phyloP scores from a whole-genome alignment of 2,797 vertebrate genomes.

The Bradypodion pumilum region DNA sequence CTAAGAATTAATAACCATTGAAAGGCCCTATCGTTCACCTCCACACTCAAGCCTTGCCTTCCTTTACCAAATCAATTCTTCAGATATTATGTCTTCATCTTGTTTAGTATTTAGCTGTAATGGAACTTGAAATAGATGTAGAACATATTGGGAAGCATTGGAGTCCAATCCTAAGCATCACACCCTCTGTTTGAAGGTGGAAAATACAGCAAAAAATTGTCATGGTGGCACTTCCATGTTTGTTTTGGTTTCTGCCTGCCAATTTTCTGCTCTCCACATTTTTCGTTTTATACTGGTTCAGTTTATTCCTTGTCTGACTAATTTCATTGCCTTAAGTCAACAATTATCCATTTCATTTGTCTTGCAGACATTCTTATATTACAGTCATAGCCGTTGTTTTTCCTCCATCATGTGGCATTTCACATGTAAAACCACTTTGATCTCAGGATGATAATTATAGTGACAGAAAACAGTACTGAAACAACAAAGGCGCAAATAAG shows the following conservation, averaged over 20 bases:
- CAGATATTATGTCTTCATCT: too few species aligned
- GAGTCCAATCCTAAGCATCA: not conserved
- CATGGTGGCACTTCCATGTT: not conserved
- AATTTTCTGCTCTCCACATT: not conserved
- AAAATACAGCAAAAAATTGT: not conserved
- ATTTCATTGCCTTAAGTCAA: constrained; percentile 13
- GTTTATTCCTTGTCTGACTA: not conserved
- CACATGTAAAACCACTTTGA: not conserved
- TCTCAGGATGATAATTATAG: constrained; percentile 20
- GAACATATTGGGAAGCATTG: not conserved
- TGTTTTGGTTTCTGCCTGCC: not conserved
- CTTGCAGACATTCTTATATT: not conserved
- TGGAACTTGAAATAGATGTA: not conserved
- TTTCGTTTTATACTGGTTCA: not conserved
- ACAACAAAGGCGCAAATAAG: constrained; percentile 32
- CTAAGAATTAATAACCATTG: too few species aligned
- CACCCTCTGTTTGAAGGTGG: not conserved
- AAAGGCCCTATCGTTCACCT: too few species aligned
- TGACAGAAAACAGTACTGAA: constrained; percentile 24
- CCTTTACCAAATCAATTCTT: too few species aligned
- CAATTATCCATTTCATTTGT: not conserved
- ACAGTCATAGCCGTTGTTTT: not conserved
- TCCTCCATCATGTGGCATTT: not conserved
- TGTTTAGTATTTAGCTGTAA: too few species aligned
- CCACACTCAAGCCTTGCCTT: too few species aligned